These are phyloP conservation scores for Drosophila willistoni DNA, from an alignment of 1,140 invertebrate genomes.

Conservation along the genomic window DNA sequence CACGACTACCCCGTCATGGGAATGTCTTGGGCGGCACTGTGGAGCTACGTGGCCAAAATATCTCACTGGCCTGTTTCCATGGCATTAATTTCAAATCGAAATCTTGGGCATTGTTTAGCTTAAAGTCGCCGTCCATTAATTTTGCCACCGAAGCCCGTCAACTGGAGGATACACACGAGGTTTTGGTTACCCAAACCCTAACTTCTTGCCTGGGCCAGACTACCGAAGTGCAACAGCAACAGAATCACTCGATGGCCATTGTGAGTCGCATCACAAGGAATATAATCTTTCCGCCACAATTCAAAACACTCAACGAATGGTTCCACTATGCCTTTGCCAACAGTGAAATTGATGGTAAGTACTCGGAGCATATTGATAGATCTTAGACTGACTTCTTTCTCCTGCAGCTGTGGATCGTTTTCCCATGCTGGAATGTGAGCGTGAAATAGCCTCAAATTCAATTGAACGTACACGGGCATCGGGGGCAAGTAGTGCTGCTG, in stretches of 20 bases:
- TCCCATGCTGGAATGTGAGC: conserved; percentile 91
- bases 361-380: neutral
- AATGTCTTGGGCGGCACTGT: conserved; percentile 97
- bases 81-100: conserved; percentile 98
- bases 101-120: conserved; percentile 97
- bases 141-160: conserved; percentile 98
- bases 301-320: conserved; percentile 97
- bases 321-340: conserved; percentile 98
- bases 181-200: conserved; percentile 93
- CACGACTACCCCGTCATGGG: conserved; percentile 88
- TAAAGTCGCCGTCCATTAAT: conserved; percentile 96
- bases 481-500: conserved; percentile 80
- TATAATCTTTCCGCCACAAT: conserved; percentile 96
- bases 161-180: conserved; percentile 83
- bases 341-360: conserved; percentile 95
- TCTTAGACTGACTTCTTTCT: neutral
- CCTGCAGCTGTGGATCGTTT: conserved; percentile 93
- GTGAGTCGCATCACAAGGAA: conserved; percentile 95
- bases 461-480: conserved; percentile 83
- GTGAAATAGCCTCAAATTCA: conserved; percentile 83
- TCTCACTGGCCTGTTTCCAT: conserved; percentile 98
- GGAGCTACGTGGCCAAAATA: conserved; percentile 94
- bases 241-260: conserved; percentile 94
- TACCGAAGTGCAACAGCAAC: conserved; percentile 86
- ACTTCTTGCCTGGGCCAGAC: conserved; percentile 93